Percentiles rank a stretch among this genome's conserved stretches.
Evolutionary conservation across 2,113 vertebrate species (phyloP).

Genomic region (Podarcis muralis): DNA sequence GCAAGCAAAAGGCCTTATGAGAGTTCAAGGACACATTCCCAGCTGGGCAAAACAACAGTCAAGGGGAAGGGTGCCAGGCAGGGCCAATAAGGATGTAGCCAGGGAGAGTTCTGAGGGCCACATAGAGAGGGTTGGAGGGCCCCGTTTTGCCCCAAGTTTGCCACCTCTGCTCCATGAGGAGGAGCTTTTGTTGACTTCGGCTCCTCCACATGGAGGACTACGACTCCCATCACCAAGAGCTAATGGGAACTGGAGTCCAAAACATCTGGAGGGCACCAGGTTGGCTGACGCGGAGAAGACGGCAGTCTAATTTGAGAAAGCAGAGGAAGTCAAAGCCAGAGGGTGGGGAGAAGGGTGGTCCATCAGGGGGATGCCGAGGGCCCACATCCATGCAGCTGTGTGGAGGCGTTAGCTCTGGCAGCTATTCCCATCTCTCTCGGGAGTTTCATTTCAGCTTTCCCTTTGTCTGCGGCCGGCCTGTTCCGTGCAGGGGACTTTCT

Average conservation of each 20-base stretch:
- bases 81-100: too few species aligned
- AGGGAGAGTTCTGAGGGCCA: too few species aligned
- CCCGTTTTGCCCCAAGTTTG: too few species aligned
- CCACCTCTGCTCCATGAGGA: too few species aligned
- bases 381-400: not conserved
- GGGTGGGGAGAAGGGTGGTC: not conserved
- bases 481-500: not conserved
- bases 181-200: too few species aligned
- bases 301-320: not conserved
- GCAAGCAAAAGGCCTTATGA: too few species aligned
- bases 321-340: not conserved
- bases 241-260: not conserved
- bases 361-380: not conserved
- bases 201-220: too few species aligned
- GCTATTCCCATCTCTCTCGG: not conserved
- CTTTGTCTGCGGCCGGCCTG: not conserved
- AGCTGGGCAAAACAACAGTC: too few species aligned
- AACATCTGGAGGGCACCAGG: not conserved
- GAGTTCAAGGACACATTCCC: too few species aligned
- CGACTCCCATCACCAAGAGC: not conserved
- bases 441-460: constrained; percentile 17
- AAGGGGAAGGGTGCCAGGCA: too few species aligned
- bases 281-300: too few species aligned
- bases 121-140: too few species aligned
- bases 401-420: not conserved